Base-by-base conservation (phyloP, 2,797 vertebrate genomes). In the Enteromius paludinosus region DNA sequence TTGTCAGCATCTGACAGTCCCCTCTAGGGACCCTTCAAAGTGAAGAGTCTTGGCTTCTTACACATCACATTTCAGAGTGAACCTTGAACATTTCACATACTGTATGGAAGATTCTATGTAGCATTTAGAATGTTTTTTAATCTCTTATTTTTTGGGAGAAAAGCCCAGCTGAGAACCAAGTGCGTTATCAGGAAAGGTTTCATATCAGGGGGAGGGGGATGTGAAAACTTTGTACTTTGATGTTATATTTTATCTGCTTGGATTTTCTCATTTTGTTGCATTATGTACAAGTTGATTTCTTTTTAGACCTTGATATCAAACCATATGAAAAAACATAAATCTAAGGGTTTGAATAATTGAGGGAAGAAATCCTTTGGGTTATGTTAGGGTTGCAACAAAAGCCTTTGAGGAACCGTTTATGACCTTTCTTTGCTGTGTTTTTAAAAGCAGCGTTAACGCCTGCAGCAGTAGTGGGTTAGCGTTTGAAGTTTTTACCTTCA, bases 21-120 rank as follows among this genome's bases (percentile, higher is more conserved):
- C 83, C 87, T 83, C 86, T 64, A 73, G 84, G 85, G 87, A 85
- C 86, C 75, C 81, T 86, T 87, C 85, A 89, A 87, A 89, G 86
- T 82, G 83, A 84, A 85, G 86, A 86, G 69, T 78, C 84, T 69
- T 72, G 70, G 76, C 80, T 83, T 77, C 74, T 76, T 70, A 82
- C 65, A 83, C 84, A 87, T 84, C 69, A 81, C 75, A 75, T 87
- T 81, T 87, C 72, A 84, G 38, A 73, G 54, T 28, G 20, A 83
- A 82, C 65, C 45, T 83, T 81, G 61, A 85, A 82, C 56, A 81
- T 74, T 49, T 56, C 25, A 74, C 82, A 76, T 47, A 62, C 62
- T 87, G 28, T 70, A 74, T 70, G 64, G 64, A 82, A 69, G 35
- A 83, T 81, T 79, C 78, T 17, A 43, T 75, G 62, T 69, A 73